Evolutionary conservation across 2,888 invertebrate genomes (phyloP).

Genomic region (Gymnocheta viridis): DNA sequence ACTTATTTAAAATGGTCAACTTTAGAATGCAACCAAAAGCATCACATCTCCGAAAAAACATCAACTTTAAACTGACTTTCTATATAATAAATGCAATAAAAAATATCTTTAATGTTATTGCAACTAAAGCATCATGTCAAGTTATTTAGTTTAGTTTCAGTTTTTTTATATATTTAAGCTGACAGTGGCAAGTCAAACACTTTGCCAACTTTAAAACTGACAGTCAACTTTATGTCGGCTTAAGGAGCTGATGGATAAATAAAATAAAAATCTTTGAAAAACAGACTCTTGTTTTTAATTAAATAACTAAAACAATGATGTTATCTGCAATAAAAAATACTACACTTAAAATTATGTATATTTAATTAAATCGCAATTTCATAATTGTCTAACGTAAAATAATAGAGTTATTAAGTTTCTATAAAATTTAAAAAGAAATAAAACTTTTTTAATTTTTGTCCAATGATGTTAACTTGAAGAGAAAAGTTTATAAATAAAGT

Average conservation of each 20-base stretch:
- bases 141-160: slow-evolving; percentile 65
- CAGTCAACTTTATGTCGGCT: slow-evolving; percentile 68
- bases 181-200: slow-evolving; percentile 71
- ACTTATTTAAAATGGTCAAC: too few species aligned
- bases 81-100: neutral
- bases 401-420: neutral
- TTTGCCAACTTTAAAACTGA: slow-evolving; percentile 69
- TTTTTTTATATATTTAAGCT: slow-evolving; percentile 65
- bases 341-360: too few species aligned
- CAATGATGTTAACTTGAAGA: neutral
- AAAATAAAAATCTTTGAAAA: slow-evolving; percentile 53
- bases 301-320: neutral
- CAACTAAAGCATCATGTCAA: slow-evolving; percentile 62
- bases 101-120: slow-evolving; percentile 6
- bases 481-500: neutral
- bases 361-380: too few species aligned
- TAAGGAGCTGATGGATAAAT: slow-evolving; percentile 58
- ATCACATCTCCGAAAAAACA: neutral
- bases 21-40: too few species aligned
- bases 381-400: too few species aligned
- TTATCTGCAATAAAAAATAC: neutral
- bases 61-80: neutral
- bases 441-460: neutral
- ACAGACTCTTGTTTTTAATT: neutral
- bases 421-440: neutral